Percentiles rank a stretch among this genome's conserved stretches.
Conservation (phyloP, 1,140 invertebrate genomes). For the Diabrotica virgifera region DNA sequence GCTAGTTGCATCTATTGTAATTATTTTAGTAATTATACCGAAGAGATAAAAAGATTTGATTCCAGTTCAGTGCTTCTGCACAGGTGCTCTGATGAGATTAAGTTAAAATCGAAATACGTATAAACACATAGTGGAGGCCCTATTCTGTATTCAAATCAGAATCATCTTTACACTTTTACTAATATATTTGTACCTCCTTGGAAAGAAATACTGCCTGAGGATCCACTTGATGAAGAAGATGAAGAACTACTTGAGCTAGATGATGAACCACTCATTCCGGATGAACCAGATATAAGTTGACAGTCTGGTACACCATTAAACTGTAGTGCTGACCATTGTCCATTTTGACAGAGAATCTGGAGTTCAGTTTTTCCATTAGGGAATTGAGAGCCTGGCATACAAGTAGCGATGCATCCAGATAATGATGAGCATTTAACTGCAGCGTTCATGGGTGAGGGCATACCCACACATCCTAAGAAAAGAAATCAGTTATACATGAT, state of each 20-base stretch:
- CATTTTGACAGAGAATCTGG: conserved; percentile 54
- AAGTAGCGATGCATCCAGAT: conserved; percentile 56
- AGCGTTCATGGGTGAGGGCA: conserved; percentile 47
- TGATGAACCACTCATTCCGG: not conserved
- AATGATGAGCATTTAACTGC: conserved; percentile 48
- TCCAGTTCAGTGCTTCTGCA: no score
- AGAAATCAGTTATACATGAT: not conserved
- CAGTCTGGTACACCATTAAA: conserved; percentile 59
- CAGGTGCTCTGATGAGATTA: no score
- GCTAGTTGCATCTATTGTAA: no score
- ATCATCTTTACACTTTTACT: no score
- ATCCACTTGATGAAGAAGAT: no score
- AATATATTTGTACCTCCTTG: not conserved
- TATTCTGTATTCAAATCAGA: no score
- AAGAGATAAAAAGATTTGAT: no score
- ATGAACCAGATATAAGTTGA: conserved; percentile 54
- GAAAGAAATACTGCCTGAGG: not conserved
- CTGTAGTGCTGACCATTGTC: conserved; percentile 52
- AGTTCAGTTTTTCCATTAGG: conserved; percentile 55
- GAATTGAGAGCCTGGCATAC: conserved; percentile 57
- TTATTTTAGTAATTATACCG: no score
- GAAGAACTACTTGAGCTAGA: not conserved
- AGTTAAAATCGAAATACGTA: no score
- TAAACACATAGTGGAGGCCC: no score
- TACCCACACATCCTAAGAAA: conserved; percentile 33